Evolutionary conservation across 2,888 invertebrate species (phyloP), one percentile per base, ranked within the genome.

Genomic region (Agrenia bidenticulata): DNA sequence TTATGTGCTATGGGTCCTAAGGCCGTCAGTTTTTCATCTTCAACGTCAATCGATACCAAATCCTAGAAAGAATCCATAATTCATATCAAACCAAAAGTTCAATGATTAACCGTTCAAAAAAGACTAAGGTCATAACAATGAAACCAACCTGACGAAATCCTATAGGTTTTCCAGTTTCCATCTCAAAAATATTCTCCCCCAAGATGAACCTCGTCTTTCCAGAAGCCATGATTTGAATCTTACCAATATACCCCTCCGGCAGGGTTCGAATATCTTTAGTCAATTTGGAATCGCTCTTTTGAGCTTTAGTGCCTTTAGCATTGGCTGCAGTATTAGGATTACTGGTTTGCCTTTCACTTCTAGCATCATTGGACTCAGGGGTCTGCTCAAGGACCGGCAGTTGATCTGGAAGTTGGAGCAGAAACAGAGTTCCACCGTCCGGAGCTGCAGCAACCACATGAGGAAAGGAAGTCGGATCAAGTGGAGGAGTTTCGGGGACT

Each of bases 61-160:
- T 57, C 57, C 42, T 57, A 24, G 9, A 11, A 51, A 51, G 23
- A 17, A 51, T 15, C 39, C 9, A 11, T 9, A 39, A 39, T 39
- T 39, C 39, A 39, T n/a, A n/a, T n/a, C n/a, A n/a, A n/a, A n/a
- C n/a, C n/a, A n/a, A n/a, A n/a, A n/a, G n/a, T n/a, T n/a, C n/a
- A n/a, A n/a, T n/a, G n/a, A n/a, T n/a, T n/a, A n/a, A n/a, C n/a
- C n/a, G n/a, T n/a, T n/a, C n/a, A n/a, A n/a, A n/a, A n/a, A n/a
- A n/a, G n/a, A n/a, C n/a, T n/a, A n/a, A n/a, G n/a, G n/a, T n/a
- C n/a, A n/a, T n/a, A n/a, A n/a, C n/a, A n/a, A n/a, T n/a, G n/a
- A n/a, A n/a, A 23, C 51, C 13, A 23, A 24, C 51, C 51, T 51
- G 57, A 26, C 57, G 26, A 57, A 57, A 57, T 23, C 57, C 57